Percentiles rank a stretch among this genome's conserved stretches.
Conservation (phyloP, 2,797 vertebrate species). For the Micropoecilia bifurca region DNA sequence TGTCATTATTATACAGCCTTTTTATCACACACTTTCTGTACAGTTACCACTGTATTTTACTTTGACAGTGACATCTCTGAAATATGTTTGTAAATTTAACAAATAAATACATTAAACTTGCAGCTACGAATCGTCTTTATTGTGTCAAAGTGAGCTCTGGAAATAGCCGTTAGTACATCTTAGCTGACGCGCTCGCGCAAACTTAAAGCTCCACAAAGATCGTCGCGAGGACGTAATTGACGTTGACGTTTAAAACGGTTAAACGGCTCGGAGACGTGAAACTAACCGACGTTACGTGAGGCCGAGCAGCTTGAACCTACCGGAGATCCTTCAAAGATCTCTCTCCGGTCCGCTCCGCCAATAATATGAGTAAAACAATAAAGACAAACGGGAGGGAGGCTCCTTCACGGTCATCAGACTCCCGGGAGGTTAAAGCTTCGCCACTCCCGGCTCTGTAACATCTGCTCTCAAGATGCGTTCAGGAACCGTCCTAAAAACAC, state of each 20-base stretch:
- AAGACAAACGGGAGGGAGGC: background rate
- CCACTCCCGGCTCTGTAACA: slow-evolving; percentile 30
- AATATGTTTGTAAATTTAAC: background rate
- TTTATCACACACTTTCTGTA: background rate
- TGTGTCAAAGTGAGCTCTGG: background rate
- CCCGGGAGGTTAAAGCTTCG: slow-evolving; percentile 13
- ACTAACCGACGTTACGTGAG: background rate
- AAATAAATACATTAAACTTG: background rate
- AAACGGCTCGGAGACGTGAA: background rate
- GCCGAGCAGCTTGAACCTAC: background rate
- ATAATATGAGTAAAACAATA: background rate
- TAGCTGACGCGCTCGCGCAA: slow-evolving; percentile 1
- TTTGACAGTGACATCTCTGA: background rate
- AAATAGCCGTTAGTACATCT: background rate
- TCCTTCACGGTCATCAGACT: slow-evolving; percentile 13
- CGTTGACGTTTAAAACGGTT: background rate
- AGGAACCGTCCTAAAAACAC: background rate
- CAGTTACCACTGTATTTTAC: background rate
- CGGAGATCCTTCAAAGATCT: background rate
- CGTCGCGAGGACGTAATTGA: background rate
- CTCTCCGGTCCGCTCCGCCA: background rate
- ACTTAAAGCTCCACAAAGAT: background rate
- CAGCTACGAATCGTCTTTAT: background rate
- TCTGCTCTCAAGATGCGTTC: slow-evolving; percentile 48
- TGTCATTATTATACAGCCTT: background rate